Percentiles rank a stretch among this genome's conserved stretches.
Evolutionary conservation across 2,797 vertebrate genomes (phyloP).

Genomic region (Sebastes ruberrimus): DNA sequence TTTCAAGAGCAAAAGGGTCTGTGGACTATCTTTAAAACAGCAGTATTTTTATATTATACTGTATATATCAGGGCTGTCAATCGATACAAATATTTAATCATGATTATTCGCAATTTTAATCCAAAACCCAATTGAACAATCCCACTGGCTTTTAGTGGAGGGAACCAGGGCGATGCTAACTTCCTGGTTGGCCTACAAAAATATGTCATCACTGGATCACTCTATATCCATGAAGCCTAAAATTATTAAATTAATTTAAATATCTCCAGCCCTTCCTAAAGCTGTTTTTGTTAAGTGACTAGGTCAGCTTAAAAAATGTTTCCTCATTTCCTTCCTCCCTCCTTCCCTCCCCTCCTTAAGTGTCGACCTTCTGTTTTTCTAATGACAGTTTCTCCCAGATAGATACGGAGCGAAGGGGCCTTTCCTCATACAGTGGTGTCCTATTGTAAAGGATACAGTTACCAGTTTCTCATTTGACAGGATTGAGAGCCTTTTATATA

Average conservation of each 20-base stretch:
- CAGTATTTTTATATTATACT: too few relatives aligned
- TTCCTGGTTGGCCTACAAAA: too few relatives aligned
- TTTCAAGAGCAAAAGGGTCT: not conserved
- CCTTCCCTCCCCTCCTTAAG: not conserved
- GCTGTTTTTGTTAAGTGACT: not conserved
- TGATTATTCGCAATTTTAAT: too few relatives aligned
- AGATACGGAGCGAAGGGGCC: not conserved
- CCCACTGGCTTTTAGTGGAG: too few relatives aligned
- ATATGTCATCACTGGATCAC: too few relatives aligned
- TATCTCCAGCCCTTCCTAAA: not conserved
- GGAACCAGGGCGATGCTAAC: too few relatives aligned
- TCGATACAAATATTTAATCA: too few relatives aligned
- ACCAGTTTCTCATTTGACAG: constrained; percentile 35
- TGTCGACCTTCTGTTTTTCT: not conserved
- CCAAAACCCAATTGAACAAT: too few relatives aligned
- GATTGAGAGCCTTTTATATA: constrained; percentile 33
- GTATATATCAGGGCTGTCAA: too few relatives aligned
- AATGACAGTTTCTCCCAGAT: not conserved
- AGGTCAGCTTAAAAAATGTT: not conserved
- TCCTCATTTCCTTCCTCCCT: not conserved
- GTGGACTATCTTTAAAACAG: not conserved
- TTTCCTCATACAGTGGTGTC: constrained; percentile 7
- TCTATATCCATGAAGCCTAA: too few relatives aligned
- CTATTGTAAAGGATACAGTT: constrained; percentile 53
- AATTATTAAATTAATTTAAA: not conserved